A percentile compares a stretch with the other conserved stretches of the same genome.
These are phyloP conservation scores for Gallinago paraguaiae DNA, from an alignment of 2,113 vertebrate genomes.

Conservation along the genomic window DNA sequence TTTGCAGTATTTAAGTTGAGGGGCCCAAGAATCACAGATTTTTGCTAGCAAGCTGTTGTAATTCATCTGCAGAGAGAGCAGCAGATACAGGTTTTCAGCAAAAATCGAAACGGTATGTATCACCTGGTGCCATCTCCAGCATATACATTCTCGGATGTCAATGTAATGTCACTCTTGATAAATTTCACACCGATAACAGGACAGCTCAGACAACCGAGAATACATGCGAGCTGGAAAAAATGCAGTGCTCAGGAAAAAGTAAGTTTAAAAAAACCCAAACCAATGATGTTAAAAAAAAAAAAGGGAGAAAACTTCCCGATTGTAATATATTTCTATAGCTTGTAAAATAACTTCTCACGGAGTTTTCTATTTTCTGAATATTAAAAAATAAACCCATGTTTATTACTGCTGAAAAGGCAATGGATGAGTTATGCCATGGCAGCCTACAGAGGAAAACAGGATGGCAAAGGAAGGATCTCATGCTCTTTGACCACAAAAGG, in stretches of 20 bases:
- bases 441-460: not conserved
- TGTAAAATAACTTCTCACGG: not conserved
- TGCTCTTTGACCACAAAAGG: not conserved
- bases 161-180: not conserved
- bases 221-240: not conserved
- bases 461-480: not conserved
- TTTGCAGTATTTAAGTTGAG: not conserved
- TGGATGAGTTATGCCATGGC: not conserved
- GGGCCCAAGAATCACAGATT: not conserved
- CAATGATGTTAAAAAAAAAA: not conserved
- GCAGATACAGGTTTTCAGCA: not conserved
- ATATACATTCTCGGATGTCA: not conserved
- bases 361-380: not conserved
- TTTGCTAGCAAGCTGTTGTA: not conserved
- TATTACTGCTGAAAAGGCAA: not conserved
- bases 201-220: not conserved
- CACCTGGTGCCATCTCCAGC: not conserved
- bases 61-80: not conserved
- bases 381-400: not conserved
- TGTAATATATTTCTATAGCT: not conserved
- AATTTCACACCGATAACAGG: not conserved
- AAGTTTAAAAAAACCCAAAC: not conserved
- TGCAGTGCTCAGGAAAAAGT: not conserved
- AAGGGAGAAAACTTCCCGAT: not conserved
- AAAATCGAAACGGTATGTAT: not conserved